Base-by-base conservation (phyloP, 2,113 vertebrate genomes). In the Oncorhynchus mykiss region DNA sequence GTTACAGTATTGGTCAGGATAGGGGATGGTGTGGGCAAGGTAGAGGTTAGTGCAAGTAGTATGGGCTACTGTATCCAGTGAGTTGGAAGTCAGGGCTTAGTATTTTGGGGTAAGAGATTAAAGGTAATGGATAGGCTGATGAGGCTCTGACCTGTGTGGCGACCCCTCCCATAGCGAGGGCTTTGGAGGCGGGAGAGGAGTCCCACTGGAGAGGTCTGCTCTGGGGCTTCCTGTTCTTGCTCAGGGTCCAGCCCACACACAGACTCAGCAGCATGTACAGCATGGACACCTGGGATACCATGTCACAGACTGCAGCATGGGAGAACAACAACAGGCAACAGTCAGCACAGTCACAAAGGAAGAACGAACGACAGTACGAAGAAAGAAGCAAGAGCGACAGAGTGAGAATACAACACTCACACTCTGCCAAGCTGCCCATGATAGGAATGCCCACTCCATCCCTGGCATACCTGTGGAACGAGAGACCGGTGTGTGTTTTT, bases 191-290 rank as follows among this genome's bases (percentile, higher is more conserved):
- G 1, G 95, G 97, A 20, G 94, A 95, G 1, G 95, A 96, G 78
- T 99, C 96, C 97, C 97, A 98, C 85, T 98, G 96, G 51, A 99
- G 95, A 24, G 96, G 97, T 78, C 96, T 94, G 85, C 95, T 94
- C 51, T 96, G 95, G 76, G 95, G 89, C 90, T 97, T 98, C 90
- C 95, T 96, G 91, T 94, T 93, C 71, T 96, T 95, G 60, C 95
- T 93, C 60, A 99, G 91, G 0, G 95, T 96, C 97, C 97, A 99
- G 34, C 98, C 96, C 94, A 97, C 92, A 70, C 96, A 97, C 7
- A 99, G 92, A 74, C 97, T 97, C 89, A 99, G 88, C 27, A 99
- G 79, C 71, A 98, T 94, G 91, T 97, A 99, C 0, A 99, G 88
- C 96, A 99, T 97, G 86, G 97, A 96, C 80, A 97, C 94, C 88